phyloP scores from a whole-genome alignment of 2,113 vertebrate species.

The Sula dactylatra region DNA sequence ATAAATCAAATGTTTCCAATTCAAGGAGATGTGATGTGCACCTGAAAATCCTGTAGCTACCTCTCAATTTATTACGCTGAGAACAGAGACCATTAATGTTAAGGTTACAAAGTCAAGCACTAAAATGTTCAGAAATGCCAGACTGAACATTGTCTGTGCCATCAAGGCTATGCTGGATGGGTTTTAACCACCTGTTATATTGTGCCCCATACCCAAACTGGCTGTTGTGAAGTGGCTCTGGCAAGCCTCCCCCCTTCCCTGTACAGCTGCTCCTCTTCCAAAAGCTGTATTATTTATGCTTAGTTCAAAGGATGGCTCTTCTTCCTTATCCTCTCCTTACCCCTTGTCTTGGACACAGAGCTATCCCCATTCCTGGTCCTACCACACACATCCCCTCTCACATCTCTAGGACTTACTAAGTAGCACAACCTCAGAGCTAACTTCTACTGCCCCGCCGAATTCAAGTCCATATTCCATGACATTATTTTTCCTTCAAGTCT shows the following conservation, averaged over 20 bases:
- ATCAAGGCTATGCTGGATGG: not conserved
- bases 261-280: not conserved
- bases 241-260: not conserved
- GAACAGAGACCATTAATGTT: not conserved
- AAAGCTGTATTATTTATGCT: not conserved
- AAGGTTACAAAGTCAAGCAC: not conserved
- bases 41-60: not conserved
- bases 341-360: not conserved
- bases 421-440: not conserved
- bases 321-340: not conserved
- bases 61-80: not conserved
- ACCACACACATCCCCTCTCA: not conserved
- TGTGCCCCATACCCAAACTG: not conserved
- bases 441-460: not conserved
- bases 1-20: slow-evolving; percentile 22
- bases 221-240: not conserved
- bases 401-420: not conserved
- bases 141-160: not conserved
- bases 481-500: not conserved
- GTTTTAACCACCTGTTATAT: not conserved
- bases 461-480: not conserved
- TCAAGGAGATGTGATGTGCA: not conserved
- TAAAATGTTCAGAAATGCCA: not conserved
- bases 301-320: not conserved
- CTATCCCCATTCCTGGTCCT: not conserved